Evolutionary conservation across 92 coral and sea anemone species (phyloP), one percentile per base, ranked within the genome.

Genomic region (Scolanthus callimorphus): DNA sequence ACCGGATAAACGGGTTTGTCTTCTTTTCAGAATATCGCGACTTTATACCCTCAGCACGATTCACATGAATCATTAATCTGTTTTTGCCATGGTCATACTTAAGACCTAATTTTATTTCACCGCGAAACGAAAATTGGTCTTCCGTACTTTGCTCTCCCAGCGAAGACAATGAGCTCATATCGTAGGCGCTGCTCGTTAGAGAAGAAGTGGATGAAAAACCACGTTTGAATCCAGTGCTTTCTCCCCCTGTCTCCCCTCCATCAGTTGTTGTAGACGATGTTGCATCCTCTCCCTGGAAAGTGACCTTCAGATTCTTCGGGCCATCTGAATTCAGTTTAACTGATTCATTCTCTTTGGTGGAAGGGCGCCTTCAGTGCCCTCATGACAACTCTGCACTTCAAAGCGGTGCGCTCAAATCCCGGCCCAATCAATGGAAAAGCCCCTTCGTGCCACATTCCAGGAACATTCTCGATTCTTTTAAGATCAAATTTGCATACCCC

Each of bases 381-480:
- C 6, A 91, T 86, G 61, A 59, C 82, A 54, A 91, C 80, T 47
- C 73, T 76, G 44, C 97, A 91, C 2, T 74, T 67, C 12, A 91
- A 24, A 25, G 76, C 62, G 29, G 64, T 56, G 20, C 48, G 29
- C 57, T 68, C 75, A 24, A 68, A 57, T 39, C 91, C 87, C 34
- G 71, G 73, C 25, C 85, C 95, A 19, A 47, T 58, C 45, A 91
- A 78, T 12, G 19, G 76, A 48, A 91, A 87, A 23, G 81, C 82
- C 26, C 82, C 82, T 41, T 91, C 88, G 19, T 78, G 72, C 2
- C 78, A 45, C 97, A 91, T 91, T 15, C 90, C 89, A 15, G 89
- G 84, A 28, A 77, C 91, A 17, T 87, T 85, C 22, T 77, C 81
- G 26, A 91, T 63, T 19, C 74, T 65, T 39, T 63, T 71, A 4